Evolutionary conservation across 2,797 vertebrate genomes (phyloP), one percentile per base, ranked within the genome.

Genomic region (Emys orbicularis): DNA sequence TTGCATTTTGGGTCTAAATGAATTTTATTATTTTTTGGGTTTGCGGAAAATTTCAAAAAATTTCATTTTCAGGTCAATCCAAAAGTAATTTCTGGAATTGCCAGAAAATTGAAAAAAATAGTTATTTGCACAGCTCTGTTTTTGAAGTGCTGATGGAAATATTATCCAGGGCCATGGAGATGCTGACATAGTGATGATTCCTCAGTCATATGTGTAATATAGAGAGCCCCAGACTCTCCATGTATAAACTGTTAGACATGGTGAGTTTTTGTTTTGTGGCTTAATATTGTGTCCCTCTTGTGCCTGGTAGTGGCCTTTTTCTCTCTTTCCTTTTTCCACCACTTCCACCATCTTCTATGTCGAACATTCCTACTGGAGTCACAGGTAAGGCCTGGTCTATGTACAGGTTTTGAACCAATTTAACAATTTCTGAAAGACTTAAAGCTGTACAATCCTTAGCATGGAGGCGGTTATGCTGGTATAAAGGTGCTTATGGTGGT

Each of bases 251-350:
- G 68, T 41, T 72, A 72, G n/a, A 41, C 19, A 44, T 23, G 56
- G 29, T 89, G 44, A 61, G 57, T 84, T 84, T 3, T 72, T 72
- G 76, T 91, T 74, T 84, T 91, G 86, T 89, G 68, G 79, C 89
- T 41, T 89, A 83, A 56, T 85, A 31, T 57, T 94, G 85, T 53
- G 83, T 47, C 83, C 0, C 0, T 16, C 81, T 34, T 3, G 0
- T 81, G n/a, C 88, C 77, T 91, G 44, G 34, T 31, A n/a, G 31
- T 8, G 21, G 10, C 76, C 13, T 31, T 86, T 85, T 92, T 47
- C 92, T 52, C 19, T 87, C 90, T 59, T 89, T 27, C 6, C 86
- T 95, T 95, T 86, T 95, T 81, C 50, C 53, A 44, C 77, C 94
- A 86, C 31, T 6, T 72, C 13, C 2, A 16, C 83, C 90, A 10